phyloP scores from a whole-genome alignment of 1,140 invertebrate species.

The Trichonephila clavipes region DNA sequence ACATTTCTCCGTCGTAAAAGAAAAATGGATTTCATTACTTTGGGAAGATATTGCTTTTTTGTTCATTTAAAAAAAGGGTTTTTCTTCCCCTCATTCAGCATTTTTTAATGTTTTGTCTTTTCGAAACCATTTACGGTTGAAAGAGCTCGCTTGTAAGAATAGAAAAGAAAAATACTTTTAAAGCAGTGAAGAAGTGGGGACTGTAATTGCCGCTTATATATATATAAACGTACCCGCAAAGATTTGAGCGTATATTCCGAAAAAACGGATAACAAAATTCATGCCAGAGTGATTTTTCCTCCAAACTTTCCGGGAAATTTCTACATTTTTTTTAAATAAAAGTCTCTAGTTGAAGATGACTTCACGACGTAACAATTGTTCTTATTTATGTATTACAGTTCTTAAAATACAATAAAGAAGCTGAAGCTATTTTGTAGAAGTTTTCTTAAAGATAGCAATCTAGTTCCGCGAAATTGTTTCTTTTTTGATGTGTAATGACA shows the following conservation, averaged over 20 bases:
- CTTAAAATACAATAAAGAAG: not conserved
- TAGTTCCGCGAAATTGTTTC: no score
- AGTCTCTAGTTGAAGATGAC: not conserved
- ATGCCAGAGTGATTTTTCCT: not conserved
- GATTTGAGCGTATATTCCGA: not conserved
- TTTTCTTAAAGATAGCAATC: no score
- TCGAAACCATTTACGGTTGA: not conserved
- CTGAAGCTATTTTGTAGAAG: no score
- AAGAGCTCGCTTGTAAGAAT: not conserved
- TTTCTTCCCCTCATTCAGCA: not conserved
- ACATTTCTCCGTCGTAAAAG: not conserved
- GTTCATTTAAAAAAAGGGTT: not conserved
- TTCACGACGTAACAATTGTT: not conserved
- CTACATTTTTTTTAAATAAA: not conserved
- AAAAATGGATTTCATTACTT: conserved; percentile 16
- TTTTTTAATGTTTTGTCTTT: not conserved
- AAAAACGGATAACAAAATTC: not conserved
- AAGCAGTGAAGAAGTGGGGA: not conserved
- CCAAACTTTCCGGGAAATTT: not conserved
- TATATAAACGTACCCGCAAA: not conserved
- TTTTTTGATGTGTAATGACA: no score
- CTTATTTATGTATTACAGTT: not conserved
- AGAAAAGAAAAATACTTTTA: not conserved
- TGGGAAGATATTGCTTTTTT: not conserved
- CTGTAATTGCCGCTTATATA: not conserved